Evolutionary conservation across 2,113 vertebrate genomes (phyloP), one percentile per base, ranked within the genome.

Genomic region (Alosa alosa): DNA sequence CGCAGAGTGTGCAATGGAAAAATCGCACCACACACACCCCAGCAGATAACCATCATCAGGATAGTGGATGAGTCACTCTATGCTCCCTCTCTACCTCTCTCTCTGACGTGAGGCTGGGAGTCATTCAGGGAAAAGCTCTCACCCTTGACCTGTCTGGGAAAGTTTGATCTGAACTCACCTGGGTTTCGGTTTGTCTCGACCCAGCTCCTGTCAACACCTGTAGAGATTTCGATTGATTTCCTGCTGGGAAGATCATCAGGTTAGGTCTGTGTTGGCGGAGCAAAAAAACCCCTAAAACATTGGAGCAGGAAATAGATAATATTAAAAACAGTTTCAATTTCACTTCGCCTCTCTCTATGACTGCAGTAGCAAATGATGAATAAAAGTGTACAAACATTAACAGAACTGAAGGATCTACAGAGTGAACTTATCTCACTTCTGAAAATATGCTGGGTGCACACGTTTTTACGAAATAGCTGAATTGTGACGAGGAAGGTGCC

Each of bases 1-100:
- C 2, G n/a, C 64, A 68, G 64, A 39, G 72, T 78, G 31, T 36
- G 72, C 31, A 78, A 15, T 78, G 72, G 72, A 78, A 78, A 78
- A 78, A 78, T 13, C 64, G 1, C 25, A 72, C n/a, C 72, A 39
- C 72, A 17, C 31, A 0, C 64, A 22, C 31, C 64, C n/a, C 72
- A 39, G 10, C 72, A 78, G 72, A 39, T 36, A 78, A 3, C 31
- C 41, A n/a, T 11, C 81, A 78, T 47, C 8, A 31, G 55, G 6
- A 39, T 2, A 41, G 64, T 20, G 31, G 84, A 68, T 90, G 89
- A 90, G 55, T 90, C 89, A 90, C 46, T 13, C 60, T 17, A 18
- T 31, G 31, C n/a, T 87, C 31, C 84, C 68, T 87, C 25, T 68
- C 25, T 36, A 39, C 13, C 9, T 4, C 36, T 78, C 36, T 39